These are phyloP conservation scores for Rhopilema esculentum DNA, from an alignment of 30 jellyfish, hydroid and myxozoan genomes.

Conservation along the genomic window DNA sequence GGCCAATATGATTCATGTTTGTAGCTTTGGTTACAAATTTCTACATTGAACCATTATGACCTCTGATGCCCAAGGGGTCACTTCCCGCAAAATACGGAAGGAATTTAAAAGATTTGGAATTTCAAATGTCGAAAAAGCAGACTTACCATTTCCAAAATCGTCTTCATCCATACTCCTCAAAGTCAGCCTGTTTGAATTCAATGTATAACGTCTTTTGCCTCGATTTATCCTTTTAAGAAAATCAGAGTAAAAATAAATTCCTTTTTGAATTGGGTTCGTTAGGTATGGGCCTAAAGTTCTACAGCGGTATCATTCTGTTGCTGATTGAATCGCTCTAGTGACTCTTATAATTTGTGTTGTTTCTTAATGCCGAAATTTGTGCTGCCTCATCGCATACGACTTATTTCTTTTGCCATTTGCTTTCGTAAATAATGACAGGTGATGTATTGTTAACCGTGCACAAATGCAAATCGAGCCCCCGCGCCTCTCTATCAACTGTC, in stretches of 20 bases:
- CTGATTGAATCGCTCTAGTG: no score
- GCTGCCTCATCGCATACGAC: neutral
- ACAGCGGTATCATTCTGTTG: neutral
- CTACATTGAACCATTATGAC: no score
- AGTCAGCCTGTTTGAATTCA: slow-evolving; percentile 11
- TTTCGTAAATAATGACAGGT: neutral
- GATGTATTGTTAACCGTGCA: neutral
- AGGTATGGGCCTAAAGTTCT: neutral
- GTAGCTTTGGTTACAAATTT: no score
- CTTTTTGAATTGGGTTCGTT: neutral
- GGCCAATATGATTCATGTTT: no score
- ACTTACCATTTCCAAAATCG: slow-evolving; percentile 58
- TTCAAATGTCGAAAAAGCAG: neutral
- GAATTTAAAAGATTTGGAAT: neutral
- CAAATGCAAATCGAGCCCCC: neutral
- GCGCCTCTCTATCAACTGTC: neutral
- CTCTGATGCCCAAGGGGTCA: neutral
- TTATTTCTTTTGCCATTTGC: neutral
- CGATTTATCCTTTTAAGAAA: slow-evolving; percentile 8
- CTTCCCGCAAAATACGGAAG: neutral
- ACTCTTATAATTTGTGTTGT: no score
- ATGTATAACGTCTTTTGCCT: slow-evolving; percentile 16
- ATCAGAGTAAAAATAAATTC: neutral
- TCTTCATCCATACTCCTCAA: slow-evolving; percentile 33
- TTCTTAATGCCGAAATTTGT: neutral